Evolutionary conservation across 2,113 vertebrate genomes (phyloP), one percentile per base, ranked within the genome.

Genomic region (Heliornis fulica): DNA sequence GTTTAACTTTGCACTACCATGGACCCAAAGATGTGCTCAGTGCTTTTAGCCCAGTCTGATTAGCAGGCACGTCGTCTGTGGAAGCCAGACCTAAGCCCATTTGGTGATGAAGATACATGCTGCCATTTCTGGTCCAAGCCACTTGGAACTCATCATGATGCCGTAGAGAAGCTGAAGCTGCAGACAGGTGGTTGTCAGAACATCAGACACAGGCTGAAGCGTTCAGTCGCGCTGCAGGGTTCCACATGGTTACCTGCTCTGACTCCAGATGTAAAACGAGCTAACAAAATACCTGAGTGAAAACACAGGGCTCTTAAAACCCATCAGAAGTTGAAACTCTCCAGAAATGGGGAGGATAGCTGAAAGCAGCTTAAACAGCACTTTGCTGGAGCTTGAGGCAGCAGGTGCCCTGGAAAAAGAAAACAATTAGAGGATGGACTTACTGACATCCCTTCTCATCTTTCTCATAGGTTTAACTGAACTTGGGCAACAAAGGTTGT

Each of bases 101-200:
- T 31, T 16, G 19, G 16, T 45, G 54, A 38, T 5, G 15, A 32
- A 28, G 64, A 28, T 23, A 28, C 1, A 0, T 15, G 45, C 15
- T 70, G 46, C 46, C 13, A 3, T n/a, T 61, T 48, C 36, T 23
- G 40, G 5, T 20, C 29, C 7, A 14, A 71, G 6, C 19, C 6
- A 23, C 36, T 38, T 12, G 50, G 40, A 74, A 50, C 66, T 45
- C 4, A 0, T 4, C 1, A 2, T 0, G 0, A 28, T 13, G 8
- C 36, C 31, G 54, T 34, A 64, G 77, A 36, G 46, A 21, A 53
- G 36, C 40, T 65, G 76, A 46, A n/a, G 29, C 60, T 87, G 72
- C 26, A 23, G 68, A 2, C 2, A 8, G 41, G 31, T 9, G 20
- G 18, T 48, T 80, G n/a, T 80, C 54, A 65, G 66, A 38, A 22